Base-by-base conservation (phyloP, 2,113 vertebrate genomes). In the Pelecanus crispus region DNA sequence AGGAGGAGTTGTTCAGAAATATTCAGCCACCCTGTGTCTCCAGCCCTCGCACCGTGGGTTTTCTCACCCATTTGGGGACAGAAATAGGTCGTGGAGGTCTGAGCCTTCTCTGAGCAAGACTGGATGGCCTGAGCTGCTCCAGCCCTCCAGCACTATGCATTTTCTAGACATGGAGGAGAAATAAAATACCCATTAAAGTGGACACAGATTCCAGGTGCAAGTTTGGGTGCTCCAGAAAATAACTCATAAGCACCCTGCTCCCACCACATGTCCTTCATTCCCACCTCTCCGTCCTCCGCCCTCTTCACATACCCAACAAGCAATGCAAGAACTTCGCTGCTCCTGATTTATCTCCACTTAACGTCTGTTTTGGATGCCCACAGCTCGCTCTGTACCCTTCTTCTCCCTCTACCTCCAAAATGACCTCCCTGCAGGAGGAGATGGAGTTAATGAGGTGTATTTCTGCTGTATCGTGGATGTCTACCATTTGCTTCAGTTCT, bases 31-130 rank as follows among this genome's bases (percentile, higher is more conserved):
- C 9, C 26, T 3, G 2, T 18, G 49, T 13, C 11, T 32, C 88
- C 8, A 8, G 72, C 45, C n/a, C 21, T 62, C 2, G 0, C 14
- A 1, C 29, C 2, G 0, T n/a, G 47, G 47, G 16, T 47, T 90
- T 68, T 68, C 47, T 61, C 2, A 0, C 55, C 40, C 34, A 3
- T 20, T 3, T 62, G 24, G 20, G 53, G 29, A 29, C 29, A 47
- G 53, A 34, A 82, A 24, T 11, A 47, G 34, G 55, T 83, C 7
- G 0, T 47, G 47, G 49, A 62, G 53, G 36, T 68, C 38, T 31
- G 40, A 62, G 53, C n/a, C n/a, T 68, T 83, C 79, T 68, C 24
- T 1, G 3, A 62, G 71, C 62, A 77, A 31, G 63, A 29, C 40
- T 47, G 71, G 40, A 25, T 53, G 38, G 45, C 36, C 45, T 40